Conservation (phyloP, 2,113 vertebrate genomes). For the Charina bottae region DNA sequence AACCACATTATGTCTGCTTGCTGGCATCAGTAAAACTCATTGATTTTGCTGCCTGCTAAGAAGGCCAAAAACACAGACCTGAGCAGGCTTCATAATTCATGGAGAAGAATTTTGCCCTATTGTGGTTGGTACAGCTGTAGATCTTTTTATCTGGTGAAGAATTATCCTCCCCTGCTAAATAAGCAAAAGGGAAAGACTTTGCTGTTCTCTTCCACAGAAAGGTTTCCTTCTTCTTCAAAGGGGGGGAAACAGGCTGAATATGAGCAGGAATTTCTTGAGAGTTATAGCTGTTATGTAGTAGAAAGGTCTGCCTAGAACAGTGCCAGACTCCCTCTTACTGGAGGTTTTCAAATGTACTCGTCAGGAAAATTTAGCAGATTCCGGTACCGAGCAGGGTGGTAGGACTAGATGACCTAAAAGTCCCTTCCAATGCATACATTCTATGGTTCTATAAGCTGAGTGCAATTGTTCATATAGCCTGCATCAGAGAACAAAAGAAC, state of each 20-base stretch:
- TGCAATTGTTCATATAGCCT: not conserved
- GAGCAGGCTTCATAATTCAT: not conserved
- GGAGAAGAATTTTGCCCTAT: not conserved
- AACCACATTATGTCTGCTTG: not conserved
- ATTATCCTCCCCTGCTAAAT: too few relatives aligned
- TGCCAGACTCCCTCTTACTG: too few relatives aligned
- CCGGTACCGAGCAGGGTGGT: too few relatives aligned
- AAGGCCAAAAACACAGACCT: not conserved
- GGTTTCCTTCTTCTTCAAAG: too few relatives aligned
- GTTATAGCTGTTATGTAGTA: too few relatives aligned
- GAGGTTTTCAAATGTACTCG: too few relatives aligned
- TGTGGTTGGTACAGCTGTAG: not conserved
- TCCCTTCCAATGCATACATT: not conserved
- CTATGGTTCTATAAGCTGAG: not conserved
- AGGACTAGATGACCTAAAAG: not conserved
- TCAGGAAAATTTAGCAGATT: too few relatives aligned
- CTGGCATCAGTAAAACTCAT: not conserved
- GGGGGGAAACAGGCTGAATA: too few relatives aligned
- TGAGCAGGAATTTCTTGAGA: too few relatives aligned
- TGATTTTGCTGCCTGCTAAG: not conserved
- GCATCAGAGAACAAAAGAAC: not conserved
- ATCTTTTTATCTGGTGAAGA: not conserved
- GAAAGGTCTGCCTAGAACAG: too few relatives aligned
- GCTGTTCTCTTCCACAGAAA: too few relatives aligned
- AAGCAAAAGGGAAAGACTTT: too few relatives aligned